Evolutionary conservation across 1,140 invertebrate genomes (phyloP).

Genomic region (Apis dorsata): DNA sequence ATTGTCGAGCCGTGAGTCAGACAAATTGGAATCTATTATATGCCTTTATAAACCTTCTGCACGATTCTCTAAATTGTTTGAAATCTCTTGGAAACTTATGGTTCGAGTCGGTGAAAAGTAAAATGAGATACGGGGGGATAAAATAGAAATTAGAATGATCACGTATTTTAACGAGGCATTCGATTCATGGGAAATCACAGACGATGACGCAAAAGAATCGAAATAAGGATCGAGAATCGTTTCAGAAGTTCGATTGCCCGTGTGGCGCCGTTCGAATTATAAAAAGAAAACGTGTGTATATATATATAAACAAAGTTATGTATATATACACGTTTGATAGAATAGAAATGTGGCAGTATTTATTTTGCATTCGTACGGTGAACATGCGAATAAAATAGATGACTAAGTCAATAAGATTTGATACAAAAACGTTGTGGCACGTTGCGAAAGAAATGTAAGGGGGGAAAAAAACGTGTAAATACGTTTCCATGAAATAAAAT

Average conservation of each 20-base stretch:
- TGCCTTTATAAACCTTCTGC: too few relatives aligned
- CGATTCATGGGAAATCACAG: not conserved
- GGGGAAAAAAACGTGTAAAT: too few relatives aligned
- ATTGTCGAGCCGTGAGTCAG: conserved; percentile 9
- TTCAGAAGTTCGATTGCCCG: not conserved
- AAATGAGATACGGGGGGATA: not conserved
- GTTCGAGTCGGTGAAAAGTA: too few relatives aligned
- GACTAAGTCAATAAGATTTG: not conserved
- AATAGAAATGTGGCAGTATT: not conserved
- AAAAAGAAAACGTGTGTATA: not conserved
- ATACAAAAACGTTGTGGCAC: not conserved
- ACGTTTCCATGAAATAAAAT: too few relatives aligned
- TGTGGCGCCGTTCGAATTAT: not conserved
- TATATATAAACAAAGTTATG: too few relatives aligned
- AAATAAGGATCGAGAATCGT: not conserved
- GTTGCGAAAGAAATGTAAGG: not conserved
- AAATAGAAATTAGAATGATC: not conserved
- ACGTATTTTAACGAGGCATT: not conserved
- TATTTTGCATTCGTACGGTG: not conserved
- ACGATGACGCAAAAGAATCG: not conserved
- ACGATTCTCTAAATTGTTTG: not conserved
- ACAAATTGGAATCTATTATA: not conserved
- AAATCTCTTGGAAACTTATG: not conserved
- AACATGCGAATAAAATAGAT: not conserved
- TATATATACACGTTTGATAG: not conserved